Evolutionary conservation across 2,797 vertebrate species (phyloP).

Genomic region (Scyliorhinus canicula): DNA sequence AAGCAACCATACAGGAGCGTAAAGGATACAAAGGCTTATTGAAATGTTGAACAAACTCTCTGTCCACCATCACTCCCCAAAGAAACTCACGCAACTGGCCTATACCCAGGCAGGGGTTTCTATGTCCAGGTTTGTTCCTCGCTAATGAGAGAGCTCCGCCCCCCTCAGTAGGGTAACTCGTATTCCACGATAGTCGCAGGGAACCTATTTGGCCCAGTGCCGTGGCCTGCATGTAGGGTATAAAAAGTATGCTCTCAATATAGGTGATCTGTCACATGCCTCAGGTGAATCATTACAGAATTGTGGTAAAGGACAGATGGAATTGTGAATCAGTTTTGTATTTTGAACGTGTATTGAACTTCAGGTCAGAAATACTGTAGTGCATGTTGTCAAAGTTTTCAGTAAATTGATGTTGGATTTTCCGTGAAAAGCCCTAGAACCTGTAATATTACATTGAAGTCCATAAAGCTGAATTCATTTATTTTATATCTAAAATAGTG

Average conservation of each 20-base stretch:
- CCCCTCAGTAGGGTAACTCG: too few species aligned
- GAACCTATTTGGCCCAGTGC: too few species aligned
- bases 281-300: not conserved
- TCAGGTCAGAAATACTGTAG: not conserved
- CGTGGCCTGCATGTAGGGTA: too few species aligned
- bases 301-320: not conserved
- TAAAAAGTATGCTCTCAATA: not conserved
- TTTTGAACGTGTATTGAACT: not conserved
- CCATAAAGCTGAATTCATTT: not conserved
- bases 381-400: not conserved
- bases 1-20: too few species aligned
- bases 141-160: too few species aligned
- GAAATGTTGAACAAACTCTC: too few species aligned
- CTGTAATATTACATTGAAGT: not conserved
- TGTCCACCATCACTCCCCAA: too few species aligned
- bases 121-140: too few species aligned
- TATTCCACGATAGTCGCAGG: too few species aligned
- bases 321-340: not conserved
- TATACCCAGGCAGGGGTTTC: too few species aligned
- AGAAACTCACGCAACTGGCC: too few species aligned
- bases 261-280: not conserved
- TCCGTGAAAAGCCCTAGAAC: not conserved
- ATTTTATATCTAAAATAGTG: not conserved
- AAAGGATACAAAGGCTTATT: too few species aligned
- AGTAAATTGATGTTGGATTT: conserved; percentile 1